Evolutionary conservation across 1,140 invertebrate species (phyloP).

Genomic region (Eurytemora carolleeae): DNA sequence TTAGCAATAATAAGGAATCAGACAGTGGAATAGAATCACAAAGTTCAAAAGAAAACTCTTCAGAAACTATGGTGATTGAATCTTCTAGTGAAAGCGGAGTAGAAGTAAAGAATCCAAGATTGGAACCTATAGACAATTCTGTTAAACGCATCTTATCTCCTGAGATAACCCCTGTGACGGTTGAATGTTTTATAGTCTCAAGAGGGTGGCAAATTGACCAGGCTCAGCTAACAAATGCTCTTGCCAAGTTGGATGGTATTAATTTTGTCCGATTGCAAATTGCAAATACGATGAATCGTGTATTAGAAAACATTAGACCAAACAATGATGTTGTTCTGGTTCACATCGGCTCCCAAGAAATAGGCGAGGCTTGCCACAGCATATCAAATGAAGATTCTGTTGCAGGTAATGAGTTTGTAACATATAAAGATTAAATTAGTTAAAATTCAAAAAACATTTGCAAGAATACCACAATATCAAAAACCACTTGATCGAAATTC

Average conservation of each 20-base stretch:
- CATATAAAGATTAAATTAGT: too few relatives aligned
- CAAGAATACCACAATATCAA: too few relatives aligned
- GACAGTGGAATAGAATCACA: not conserved
- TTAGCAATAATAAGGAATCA: not conserved
- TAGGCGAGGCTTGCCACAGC: constrained; percentile 2
- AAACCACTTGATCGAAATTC: too few relatives aligned
- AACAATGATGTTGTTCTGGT: constrained; percentile 8
- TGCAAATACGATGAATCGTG: constrained; percentile 6
- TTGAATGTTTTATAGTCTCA: constrained; percentile 11
- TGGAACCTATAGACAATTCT: too few relatives aligned
- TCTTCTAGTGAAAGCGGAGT: too few relatives aligned
- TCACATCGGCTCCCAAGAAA: constrained; percentile 12
- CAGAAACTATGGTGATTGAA: not conserved
- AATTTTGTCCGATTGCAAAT: constrained; percentile 11
- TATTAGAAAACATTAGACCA: constrained; percentile 11
- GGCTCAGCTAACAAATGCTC: not conserved
- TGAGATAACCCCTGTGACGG: not conserved
- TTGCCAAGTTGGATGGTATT: constrained; percentile 3
- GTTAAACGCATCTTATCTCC: not conserved
- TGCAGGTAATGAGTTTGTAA: not conserved
- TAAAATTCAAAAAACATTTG: too few relatives aligned
- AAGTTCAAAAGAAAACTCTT: not conserved
- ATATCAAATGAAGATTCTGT: not conserved
- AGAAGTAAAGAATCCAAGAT: too few relatives aligned
- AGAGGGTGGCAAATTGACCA: constrained; percentile 15